These are phyloP conservation scores for Sylvilagus floridanus DNA, from an alignment of 2,797 vertebrate species.

Conservation along the genomic window DNA sequence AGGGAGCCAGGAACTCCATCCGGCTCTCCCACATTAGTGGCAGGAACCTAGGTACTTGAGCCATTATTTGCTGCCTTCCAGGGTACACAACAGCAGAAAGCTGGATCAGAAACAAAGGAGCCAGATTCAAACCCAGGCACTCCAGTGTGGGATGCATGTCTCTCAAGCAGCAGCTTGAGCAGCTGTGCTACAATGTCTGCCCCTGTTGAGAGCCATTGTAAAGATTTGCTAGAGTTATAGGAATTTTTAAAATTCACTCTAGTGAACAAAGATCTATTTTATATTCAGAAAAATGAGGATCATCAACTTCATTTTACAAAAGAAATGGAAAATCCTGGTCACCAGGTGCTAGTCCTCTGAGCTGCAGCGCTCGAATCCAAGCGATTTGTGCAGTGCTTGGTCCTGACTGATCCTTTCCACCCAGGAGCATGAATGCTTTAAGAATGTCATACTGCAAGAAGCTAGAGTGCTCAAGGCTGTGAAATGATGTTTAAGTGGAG, in stretches of 20 bases:
- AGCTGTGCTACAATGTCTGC: not conserved
- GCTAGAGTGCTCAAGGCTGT: not conserved
- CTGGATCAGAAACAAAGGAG: no score
- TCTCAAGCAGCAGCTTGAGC: no score
- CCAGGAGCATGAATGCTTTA: not conserved
- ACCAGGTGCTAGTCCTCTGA: not conserved
- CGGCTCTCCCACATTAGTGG: no score
- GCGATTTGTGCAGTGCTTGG: not conserved
- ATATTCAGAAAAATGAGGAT: not conserved
- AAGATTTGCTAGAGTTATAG: not conserved
- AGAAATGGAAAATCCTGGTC: not conserved
- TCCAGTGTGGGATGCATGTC: no score
- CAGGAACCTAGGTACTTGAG: no score
- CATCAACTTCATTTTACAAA: not conserved
- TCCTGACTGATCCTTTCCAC: not conserved
- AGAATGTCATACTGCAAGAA: not conserved
- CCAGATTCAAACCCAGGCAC: no score
- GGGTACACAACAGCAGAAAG: no score
- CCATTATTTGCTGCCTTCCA: no score
- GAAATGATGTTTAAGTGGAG: constrained; percentile 17
- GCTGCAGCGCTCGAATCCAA: not conserved
- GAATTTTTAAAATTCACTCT: not conserved
- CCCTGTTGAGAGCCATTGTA: no score
- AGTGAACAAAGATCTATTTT: not conserved
- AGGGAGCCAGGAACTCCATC: no score